Base-by-base conservation (phyloP, 2,797 vertebrate genomes). In the Phrynocephalus guinanensis region DNA sequence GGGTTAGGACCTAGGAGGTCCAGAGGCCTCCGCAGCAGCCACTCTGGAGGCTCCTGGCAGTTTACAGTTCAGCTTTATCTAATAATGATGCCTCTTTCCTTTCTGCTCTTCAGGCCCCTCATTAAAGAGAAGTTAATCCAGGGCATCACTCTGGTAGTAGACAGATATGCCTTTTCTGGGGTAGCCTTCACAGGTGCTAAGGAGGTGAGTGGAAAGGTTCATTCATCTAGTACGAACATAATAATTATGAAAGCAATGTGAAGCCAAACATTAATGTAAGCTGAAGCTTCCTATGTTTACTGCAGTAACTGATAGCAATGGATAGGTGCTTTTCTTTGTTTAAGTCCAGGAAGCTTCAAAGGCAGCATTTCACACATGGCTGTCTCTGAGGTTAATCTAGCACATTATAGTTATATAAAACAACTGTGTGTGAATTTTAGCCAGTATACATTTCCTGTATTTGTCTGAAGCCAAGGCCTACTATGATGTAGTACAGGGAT, bases 81-180 rank as follows among this genome's bases (percentile, higher is more conserved):
- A 48, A 30, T 70, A 79, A 24, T 6, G 3, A 79, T 0, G 68
- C 67, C 3, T 68, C 66, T 63, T 63, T 18, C 4, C 60, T 82
- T 1, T 82, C 33, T 95, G 18, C 86, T 89, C 91, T 92, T 56
- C 93, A 99, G 99, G 81, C 98, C 98, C 0, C 38, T 95, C 13
- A 99, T 99, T 44, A 99, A 97, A 91, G 95, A 97, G 92, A 99
- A 98, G 87, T 90, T 99, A 75, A 96, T 94, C 56, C 96, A 98
- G 80, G 99, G 99, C 2, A 75, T 97, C 92, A 99, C 96, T 0
- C 96, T 99, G 0, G 95, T 99, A 11, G 97, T 99, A 76, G 99
- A 99, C 87, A 95, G 99, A 71, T 99, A 99, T 0, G 98, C 99
- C 10, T 99, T 99, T 95, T 99, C 99, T 28, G 99, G 99, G 48